Evolutionary conservation across 2,797 vertebrate species (phyloP).

Genomic region (Alectoris magna): DNA sequence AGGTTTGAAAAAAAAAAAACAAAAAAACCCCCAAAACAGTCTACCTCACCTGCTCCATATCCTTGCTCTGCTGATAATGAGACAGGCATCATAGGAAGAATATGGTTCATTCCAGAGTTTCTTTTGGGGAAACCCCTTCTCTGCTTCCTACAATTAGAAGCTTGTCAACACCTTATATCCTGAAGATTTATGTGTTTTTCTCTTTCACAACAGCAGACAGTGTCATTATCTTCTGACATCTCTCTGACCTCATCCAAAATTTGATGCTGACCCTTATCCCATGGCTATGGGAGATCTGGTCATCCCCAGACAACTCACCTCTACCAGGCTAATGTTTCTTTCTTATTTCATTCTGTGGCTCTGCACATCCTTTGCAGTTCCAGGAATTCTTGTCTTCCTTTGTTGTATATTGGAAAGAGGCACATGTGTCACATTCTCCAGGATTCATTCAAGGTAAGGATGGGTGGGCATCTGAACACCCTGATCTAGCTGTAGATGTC

Average conservation of each 20-base stretch:
- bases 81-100: background rate
- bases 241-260: background rate
- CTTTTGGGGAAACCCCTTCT: background rate
- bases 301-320: background rate
- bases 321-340: background rate
- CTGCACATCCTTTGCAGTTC: background rate
- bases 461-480: no score
- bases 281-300: background rate
- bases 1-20: background rate
- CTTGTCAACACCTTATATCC: background rate
- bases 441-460: background rate
- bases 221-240: background rate
- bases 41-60: no score
- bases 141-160: conserved; percentile 7
- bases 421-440: background rate
- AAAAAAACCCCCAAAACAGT: background rate
- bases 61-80: background rate
- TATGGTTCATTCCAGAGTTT: background rate
- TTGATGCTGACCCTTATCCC: background rate
- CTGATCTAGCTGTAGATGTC: no score
- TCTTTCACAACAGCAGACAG: background rate
- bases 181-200: background rate
- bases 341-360: background rate
- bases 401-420: background rate
- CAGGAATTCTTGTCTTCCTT: background rate